Base-by-base conservation (phyloP, 2,797 vertebrate genomes). In the Diplodus sargus region DNA sequence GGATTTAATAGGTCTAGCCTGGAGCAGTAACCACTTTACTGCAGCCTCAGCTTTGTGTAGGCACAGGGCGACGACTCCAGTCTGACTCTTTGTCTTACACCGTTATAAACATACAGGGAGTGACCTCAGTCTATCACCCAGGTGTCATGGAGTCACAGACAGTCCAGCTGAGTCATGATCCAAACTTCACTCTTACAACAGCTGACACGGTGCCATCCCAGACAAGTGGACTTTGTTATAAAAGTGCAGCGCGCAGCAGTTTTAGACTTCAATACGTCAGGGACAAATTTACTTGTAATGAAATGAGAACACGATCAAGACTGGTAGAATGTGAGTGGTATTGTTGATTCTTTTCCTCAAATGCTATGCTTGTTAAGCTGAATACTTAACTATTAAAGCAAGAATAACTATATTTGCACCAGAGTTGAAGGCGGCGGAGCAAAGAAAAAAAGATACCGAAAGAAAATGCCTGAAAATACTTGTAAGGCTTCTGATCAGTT, bases 1-100 rank as follows among this genome's bases (percentile, higher is more conserved):
- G 69, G 70, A 74, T 93, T 92, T 94, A 91, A 93, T 92, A 90
- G 78, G 93, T 93, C 93, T 93, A 89, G 90, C 81, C 85, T 85
- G 87, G 70, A 84, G 90, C 88, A 67, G 70, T 90, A 91, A 90
- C 87, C 73, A 43, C 74, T 92, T 90, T 85, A 90, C 84, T 91
- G 89, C 87, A 85, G 86, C 86, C 89, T 90, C 83, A 83, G 90
- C 82, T 84, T 57, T 87, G 88, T 90, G 87, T 78, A 80, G 88
- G 80, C 81, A 74, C 42, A 68, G 70, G 65, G 68, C 30, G 52
- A 88, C 77, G 89, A 89, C 89, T 89, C 67, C 78, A 81, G 85
- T 87, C 89, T 90, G 91, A 90, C 85, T 87, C 81, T 87, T 83
- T 78, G 87, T 85, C 86, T 81, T 85, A 64, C 81, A 42, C 75